phyloP scores from a whole-genome alignment of 1,140 invertebrate genomes.

The Zaprionus vittiger region DNA sequence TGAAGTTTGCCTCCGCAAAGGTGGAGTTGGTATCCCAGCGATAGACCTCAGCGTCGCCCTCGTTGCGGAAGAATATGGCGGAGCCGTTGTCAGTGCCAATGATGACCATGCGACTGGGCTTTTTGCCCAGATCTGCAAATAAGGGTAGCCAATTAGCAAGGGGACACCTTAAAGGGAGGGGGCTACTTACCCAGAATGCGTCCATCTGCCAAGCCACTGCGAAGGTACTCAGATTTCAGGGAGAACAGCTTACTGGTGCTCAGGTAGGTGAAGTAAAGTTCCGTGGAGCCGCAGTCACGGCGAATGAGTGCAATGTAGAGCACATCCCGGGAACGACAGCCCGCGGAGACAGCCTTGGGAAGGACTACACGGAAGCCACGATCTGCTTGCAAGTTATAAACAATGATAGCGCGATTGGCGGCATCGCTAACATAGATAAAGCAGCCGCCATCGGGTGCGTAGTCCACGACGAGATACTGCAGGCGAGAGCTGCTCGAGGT shows the following conservation, averaged over 20 bases:
- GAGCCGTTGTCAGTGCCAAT: conserved; percentile 87
- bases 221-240: conserved; percentile 86
- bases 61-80: conserved; percentile 87
- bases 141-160: neutral
- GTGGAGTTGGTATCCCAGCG: conserved; percentile 87
- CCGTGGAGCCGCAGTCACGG: conserved; percentile 85
- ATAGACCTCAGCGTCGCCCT: conserved; percentile 87
- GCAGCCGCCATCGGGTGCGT: conserved; percentile 84
- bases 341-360: conserved; percentile 85
- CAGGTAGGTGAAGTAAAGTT: conserved; percentile 87
- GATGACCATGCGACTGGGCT: conserved; percentile 85
- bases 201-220: conserved; percentile 85
- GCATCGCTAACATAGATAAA: conserved; percentile 88
- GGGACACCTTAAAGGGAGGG: no score
- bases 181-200: conserved; percentile 84
- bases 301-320: conserved; percentile 86
- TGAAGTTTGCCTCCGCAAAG: conserved; percentile 85
- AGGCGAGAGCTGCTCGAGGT: conserved; percentile 85
- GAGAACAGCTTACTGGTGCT: conserved; percentile 86
- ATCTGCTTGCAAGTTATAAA: conserved; percentile 87
- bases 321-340: conserved; percentile 85
- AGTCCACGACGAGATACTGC: conserved; percentile 87
- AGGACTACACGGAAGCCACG: conserved; percentile 87
- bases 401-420: conserved; percentile 87
- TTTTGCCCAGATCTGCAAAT: conserved; percentile 85